Evolutionary conservation across 2,797 vertebrate species (phyloP).

Genomic region (Fringilla coelebs): DNA sequence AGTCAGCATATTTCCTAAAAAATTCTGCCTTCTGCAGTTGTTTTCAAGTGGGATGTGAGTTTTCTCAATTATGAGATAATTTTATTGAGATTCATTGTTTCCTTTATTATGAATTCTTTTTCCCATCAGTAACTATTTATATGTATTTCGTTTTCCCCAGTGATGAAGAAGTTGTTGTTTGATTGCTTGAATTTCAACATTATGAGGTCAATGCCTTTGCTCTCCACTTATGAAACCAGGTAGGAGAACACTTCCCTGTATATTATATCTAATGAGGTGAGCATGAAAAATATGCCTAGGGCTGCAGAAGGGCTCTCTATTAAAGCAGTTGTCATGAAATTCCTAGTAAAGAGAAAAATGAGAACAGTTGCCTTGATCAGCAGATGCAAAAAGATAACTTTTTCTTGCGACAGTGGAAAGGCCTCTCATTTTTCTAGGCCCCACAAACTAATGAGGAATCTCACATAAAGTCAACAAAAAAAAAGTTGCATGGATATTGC

Average conservation of each 20-base stretch:
- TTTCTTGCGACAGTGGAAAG: not conserved
- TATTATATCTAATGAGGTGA: not conserved
- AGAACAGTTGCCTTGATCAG: constrained; percentile 34
- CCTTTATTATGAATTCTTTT: not conserved
- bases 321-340: constrained; percentile 25
- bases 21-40: not conserved
- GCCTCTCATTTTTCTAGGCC: not conserved
- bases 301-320: not conserved
- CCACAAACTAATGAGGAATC: not conserved
- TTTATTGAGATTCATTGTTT: not conserved
- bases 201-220: not conserved
- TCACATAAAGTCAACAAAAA: constrained; percentile 5
- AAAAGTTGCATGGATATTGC: not conserved
- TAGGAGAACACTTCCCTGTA: not conserved
- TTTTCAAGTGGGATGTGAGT: not conserved
- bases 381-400: constrained; percentile 18
- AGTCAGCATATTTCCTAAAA: not conserved
- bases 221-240: not conserved
- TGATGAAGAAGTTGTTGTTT: not conserved
- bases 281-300: not conserved
- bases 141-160: not conserved
- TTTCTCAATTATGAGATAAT: not conserved
- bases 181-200: constrained; percentile 1
- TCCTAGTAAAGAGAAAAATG: constrained; percentile 42
- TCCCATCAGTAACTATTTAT: not conserved